Conservation (phyloP, 2,113 vertebrate species). For the Solea senegalensis region DNA sequence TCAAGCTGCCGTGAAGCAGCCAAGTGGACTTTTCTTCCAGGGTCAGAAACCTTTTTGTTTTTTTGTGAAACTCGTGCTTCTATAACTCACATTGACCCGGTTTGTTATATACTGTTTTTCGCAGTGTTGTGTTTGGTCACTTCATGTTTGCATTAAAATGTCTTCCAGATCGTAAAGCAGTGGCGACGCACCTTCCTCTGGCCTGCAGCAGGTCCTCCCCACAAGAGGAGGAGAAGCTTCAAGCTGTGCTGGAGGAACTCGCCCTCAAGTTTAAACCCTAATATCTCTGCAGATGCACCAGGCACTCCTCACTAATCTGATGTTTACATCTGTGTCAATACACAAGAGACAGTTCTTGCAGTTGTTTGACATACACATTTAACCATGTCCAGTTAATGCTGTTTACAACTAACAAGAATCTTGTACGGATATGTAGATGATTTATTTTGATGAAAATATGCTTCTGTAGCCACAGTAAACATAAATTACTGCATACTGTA, state of each 20-base stretch:
- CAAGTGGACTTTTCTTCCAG: conserved; percentile 85
- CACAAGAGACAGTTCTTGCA: no score
- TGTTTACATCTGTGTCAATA: conserved; percentile 36
- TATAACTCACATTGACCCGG: no score
- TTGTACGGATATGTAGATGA: not conserved
- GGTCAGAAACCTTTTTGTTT: conserved; percentile 63
- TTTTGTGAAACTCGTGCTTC: no score
- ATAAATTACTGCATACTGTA: not conserved
- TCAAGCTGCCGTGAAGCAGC: conserved; percentile 62
- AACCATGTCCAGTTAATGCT: not conserved
- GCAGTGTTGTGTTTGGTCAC: not conserved
- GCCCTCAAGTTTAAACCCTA: conserved; percentile 79
- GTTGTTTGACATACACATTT: not conserved
- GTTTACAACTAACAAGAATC: not conserved
- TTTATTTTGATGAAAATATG: not conserved
- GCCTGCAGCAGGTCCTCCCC: conserved; percentile 75
- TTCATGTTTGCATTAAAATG: not conserved
- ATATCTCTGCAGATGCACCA: not conserved
- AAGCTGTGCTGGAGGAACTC: conserved; percentile 73
- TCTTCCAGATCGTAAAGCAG: conserved; percentile 80
- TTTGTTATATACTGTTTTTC: no score
- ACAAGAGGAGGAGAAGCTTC: conserved; percentile 80
- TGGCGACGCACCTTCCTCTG: conserved; percentile 82
- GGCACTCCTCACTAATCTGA: conserved; percentile 19
- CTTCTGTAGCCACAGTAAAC: not conserved